Evolutionary conservation across 2,113 vertebrate genomes (phyloP), one percentile per base, ranked within the genome.

Genomic region (Lamprotornis superbus): DNA sequence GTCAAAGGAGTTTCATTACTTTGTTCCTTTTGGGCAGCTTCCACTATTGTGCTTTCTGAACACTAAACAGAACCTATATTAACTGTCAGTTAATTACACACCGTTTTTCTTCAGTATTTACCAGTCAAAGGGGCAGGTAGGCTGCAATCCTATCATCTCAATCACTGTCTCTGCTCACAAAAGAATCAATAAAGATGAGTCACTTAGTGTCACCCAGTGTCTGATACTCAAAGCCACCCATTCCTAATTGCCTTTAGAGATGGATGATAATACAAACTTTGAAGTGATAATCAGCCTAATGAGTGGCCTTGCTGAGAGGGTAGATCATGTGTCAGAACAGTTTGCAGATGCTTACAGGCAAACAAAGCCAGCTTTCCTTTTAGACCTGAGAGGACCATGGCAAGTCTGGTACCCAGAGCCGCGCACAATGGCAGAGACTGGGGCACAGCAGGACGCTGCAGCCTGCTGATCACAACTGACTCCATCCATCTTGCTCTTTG

Each of bases 211-310:
- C 96, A 97, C 98, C 97, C 98, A 96, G 98, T 97, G 98, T 98
- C 98, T 98, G 98, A 98, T 98, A 97, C 98, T 98, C 98, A 98
- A 98, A 98, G 98, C 98, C 98, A 98, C 98, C 98, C 98, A 98
- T 98, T 98, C 98, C 98, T 98, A 98, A 99, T 98, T 98, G 98
- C 98, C 98, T 98, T 98, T 98, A 98, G 98, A 98, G 98, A 98
- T 98, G 98, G 98, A 96, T 98, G 98, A 98, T 98, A 98, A 98
- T 98, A 97, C 97, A 98, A 95, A 97, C 98, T 98, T 99, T 99
- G 98, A 98, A 98, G 98, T 99, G 98, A 98, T 98, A 98, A 98
- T 98, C 97, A 98, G 96, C 97, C 97, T 98, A 98, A 98, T 98
- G 98, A 98, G 98, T 92, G 94, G 95, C 97, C 98, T 98, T 98